Evolutionary conservation across 2,113 vertebrate genomes (phyloP).

Genomic region (Passerina amoena): DNA sequence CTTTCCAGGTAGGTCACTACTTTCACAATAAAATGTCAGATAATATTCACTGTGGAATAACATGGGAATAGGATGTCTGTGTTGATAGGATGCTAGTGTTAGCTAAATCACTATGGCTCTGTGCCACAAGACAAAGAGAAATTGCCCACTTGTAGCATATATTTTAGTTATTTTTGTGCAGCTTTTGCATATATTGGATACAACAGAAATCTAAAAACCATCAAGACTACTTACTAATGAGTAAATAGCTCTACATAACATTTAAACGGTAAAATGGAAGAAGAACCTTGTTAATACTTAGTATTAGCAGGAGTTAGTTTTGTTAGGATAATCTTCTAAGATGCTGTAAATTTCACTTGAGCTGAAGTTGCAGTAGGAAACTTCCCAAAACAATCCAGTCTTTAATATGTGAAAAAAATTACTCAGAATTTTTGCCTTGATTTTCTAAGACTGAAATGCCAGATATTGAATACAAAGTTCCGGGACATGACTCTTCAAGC

Average conservation of each 20-base stretch:
- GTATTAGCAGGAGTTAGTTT: neutral
- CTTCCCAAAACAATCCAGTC: neutral
- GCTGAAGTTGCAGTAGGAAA: neutral
- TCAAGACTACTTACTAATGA: neutral
- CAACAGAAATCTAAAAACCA: neutral
- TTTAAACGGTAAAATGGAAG: neutral
- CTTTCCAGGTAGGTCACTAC: neutral
- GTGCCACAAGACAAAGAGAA: neutral
- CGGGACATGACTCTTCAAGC: neutral
- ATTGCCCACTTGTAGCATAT: neutral
- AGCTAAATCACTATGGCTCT: neutral
- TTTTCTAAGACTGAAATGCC: neutral
- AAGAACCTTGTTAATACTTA: neutral
- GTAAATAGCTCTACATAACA: neutral
- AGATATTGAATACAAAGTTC: neutral
- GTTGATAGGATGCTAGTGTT: neutral
- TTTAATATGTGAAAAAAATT: neutral
- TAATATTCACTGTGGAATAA: neutral
- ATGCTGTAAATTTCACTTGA: neutral
- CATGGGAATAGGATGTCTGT: neutral
- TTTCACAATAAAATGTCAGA: neutral
- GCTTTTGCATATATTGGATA: neutral
- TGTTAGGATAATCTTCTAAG: neutral
- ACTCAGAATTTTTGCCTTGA: neutral
- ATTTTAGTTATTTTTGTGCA: neutral